Conservation (phyloP, 2,888 invertebrate species). For the Oconnorella tubifera region DNA sequence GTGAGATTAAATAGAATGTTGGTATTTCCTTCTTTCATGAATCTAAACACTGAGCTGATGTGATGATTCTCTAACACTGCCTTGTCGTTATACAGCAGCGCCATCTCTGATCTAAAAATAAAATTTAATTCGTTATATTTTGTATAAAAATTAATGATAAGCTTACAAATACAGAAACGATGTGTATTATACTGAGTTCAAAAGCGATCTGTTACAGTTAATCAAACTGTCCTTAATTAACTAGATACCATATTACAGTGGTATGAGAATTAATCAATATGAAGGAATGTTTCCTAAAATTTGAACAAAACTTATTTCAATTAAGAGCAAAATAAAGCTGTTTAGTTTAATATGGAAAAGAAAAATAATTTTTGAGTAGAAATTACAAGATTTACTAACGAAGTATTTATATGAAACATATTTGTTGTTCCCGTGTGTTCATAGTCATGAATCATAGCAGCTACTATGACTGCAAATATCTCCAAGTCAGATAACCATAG, state of each 20-base stretch:
- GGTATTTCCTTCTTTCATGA: slow-evolving; percentile 78
- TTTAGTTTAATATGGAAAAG: too few relatives aligned
- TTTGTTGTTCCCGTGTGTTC: slow-evolving; percentile 97
- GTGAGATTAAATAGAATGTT: slow-evolving; percentile 84
- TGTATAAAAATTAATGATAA: background rate
- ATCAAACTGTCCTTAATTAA: too few relatives aligned
- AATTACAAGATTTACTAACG: too few relatives aligned
- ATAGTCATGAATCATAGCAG: slow-evolving; percentile 89
- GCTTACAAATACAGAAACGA: too few relatives aligned
- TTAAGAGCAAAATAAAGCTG: too few relatives aligned
- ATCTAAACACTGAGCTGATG: slow-evolving; percentile 78
- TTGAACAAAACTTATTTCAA: too few relatives aligned
- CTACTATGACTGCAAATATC: slow-evolving; percentile 85
- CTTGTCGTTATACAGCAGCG: slow-evolving; percentile 87
- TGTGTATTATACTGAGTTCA: too few relatives aligned
- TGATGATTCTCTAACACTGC: slow-evolving; percentile 87
- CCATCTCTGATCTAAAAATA: slow-evolving; percentile 70
- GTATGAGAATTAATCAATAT: too few relatives aligned
- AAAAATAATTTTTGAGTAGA: too few relatives aligned
- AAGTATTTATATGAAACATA: slow-evolving; percentile 94
- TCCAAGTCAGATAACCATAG: slow-evolving; percentile 87
- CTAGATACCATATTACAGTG: too few relatives aligned
- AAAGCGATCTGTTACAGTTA: too few relatives aligned
- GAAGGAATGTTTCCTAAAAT: too few relatives aligned
- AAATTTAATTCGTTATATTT: background rate